A percentile compares a stretch with the other conserved stretches of the same genome.
Evolutionary conservation across 1,140 invertebrate genomes (phyloP).

Genomic region (Megalonaias nervosa): DNA sequence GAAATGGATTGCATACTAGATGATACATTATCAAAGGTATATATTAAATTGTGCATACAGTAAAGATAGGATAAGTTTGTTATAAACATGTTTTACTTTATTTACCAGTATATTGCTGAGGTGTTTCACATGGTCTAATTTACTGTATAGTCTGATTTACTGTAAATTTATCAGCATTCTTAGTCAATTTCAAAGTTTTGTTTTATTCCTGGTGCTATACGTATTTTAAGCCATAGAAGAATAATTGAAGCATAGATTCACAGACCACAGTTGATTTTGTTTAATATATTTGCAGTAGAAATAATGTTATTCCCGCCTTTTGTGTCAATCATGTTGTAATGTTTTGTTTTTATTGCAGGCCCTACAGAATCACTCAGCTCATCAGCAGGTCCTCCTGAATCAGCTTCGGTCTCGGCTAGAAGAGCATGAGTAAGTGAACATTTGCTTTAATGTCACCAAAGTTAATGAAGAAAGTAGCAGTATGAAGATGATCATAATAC

Average conservation of each 20-base stretch:
- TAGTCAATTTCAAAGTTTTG: slow-evolving; percentile 8
- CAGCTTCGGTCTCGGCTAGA: slow-evolving; percentile 67
- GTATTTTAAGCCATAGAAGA: no score
- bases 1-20: no score
- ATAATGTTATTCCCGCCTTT: slow-evolving; percentile 3
- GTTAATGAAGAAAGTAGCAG: no score
- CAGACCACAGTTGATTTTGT: background rate
- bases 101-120: no score
- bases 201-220: background rate
- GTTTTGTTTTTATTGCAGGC: slow-evolving; percentile 45
- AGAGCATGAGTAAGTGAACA: slow-evolving; percentile 67
- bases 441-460: no score
- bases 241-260: no score
- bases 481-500: no score
- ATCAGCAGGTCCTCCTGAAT: slow-evolving; percentile 68
- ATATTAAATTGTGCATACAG: no score
- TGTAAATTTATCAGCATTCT: background rate
- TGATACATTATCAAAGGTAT: no score
- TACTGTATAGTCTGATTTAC: no score
- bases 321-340: background rate
- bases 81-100: background rate
- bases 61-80: background rate
- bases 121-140: no score
- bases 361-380: slow-evolving; percentile 66
- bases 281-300: slow-evolving; percentile 9